A percentile compares a stretch with the other conserved stretches of the same genome.
Conservation (phyloP, 1,140 invertebrate species). For the Microplitis mediator region DNA sequence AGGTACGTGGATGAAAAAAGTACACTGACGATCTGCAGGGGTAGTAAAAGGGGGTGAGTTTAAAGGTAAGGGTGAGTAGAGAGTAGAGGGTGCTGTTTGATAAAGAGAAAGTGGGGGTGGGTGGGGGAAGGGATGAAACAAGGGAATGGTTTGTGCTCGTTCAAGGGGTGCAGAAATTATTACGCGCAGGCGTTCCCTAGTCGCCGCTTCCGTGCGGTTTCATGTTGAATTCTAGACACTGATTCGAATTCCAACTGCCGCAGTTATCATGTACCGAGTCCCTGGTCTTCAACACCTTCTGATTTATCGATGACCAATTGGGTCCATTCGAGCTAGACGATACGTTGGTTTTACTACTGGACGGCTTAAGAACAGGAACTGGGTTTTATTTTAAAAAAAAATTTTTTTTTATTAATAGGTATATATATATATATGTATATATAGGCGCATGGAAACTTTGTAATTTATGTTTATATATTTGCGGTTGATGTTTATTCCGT, state of each 20-base stretch:
- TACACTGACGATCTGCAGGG: neutral
- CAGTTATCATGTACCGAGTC: neutral
- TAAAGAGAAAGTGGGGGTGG: constrained; percentile 26
- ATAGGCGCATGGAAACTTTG: no score
- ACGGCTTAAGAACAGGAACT: no score
- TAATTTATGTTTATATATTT: no score
- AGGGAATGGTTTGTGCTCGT: neutral
- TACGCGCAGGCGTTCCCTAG: constrained; percentile 13
- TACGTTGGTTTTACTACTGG: no score
- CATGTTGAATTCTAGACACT: constrained; percentile 14
- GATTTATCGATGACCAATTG: neutral
- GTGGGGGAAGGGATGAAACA: constrained; percentile 5
- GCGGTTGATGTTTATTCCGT: no score
- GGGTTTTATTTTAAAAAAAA: no score
- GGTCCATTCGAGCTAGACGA: no score
- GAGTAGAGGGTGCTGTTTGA: no score
- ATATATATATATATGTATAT: no score
- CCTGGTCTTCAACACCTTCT: neutral
- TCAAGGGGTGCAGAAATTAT: neutral
- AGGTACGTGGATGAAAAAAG: constrained; percentile 24
- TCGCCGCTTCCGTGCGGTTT: constrained; percentile 4
- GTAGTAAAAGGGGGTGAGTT: neutral
- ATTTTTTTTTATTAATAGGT: no score
- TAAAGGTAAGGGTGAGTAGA: no score
- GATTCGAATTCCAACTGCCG: constrained; percentile 1